Evolutionary conservation across 2,797 vertebrate species (phyloP), one percentile per base, ranked within the genome.

Genomic region (Xenopus petersii): DNA sequence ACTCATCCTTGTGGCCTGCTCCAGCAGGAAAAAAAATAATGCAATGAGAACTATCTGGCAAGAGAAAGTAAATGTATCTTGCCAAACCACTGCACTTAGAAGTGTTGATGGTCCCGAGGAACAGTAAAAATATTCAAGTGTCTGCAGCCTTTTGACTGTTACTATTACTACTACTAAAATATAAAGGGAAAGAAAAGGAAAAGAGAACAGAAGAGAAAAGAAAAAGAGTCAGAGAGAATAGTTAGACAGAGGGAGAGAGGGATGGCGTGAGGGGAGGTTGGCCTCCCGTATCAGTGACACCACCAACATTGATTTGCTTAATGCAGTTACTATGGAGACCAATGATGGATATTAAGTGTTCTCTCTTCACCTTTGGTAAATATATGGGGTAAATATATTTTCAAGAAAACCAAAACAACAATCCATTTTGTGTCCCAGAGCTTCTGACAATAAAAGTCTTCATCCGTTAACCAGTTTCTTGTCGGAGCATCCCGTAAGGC

Each of bases 281-380:
- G 85, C 86, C 86, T 90, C 86, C 86, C 86, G 82, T 83, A 81
- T 81, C 84, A 86, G 84, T 90, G 87, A 91, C 88, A 93, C 91
- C 91, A 91, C 87, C 83, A 90, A 82, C 86, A 93, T 93, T 88
- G 90, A 95, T 94, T 89, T 92, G 88, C 88, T 90, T 86, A 84
- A 88, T 86, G 86, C 81, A 77, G 88, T 87, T 87, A 83, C 88
- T 84, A 88, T 73, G 85, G 85, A 83, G 80, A 88, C 83, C 2
- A 81, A 81, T 87, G 82, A 82, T 85, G 84, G 85, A 82, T 85
- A 87, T 85, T 87, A 86, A 85, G 83, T 87, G 84, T 82, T 86
- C 73, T 82, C 67, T 0, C 75, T 77, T 83, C 79, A 42, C 30
- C 15, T 62, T 75, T 65, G 71, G 76, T 56, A 59, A 64, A 48